Base-by-base conservation (phyloP, 2,888 invertebrate genomes). In the Dryobotodes eremita region DNA sequence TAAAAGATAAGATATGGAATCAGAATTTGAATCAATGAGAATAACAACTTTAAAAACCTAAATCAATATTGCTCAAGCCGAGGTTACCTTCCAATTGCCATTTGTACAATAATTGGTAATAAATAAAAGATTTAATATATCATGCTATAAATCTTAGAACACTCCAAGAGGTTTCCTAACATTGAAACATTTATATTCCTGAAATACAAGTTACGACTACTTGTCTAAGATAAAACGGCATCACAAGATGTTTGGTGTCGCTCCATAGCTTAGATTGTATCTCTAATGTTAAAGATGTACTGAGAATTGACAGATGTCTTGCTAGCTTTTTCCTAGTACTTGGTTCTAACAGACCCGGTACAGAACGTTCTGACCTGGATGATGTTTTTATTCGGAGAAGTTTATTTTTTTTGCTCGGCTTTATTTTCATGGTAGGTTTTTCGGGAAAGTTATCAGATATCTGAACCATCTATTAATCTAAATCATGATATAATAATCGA, bases 131-230 rank as follows among this genome's bases (percentile, higher is more conserved):
- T 48, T 48, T 23, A 50, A 50, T 69, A 6, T 69, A 15, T 8
- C 26, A 36, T 23, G 26, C n/a, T 55, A 77, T 79, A n/a, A 68
- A 84, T 75, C 62, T 64, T 64, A 2, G 10, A 61, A 61, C 46
- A 53, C 13, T 53, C 65, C 15, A 59, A 48, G 69, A 73, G 62
- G 79, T 75, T 80, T 65, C 42, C 42, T 36, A 76, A 79, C 71
- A 70, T 79, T 76, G 78, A 80, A 84, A 77, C 81, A 88, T 88
- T 87, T 88, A 86, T 84, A 88, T 89, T 92, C 92, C 91, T 91
- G 93, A 91, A 92, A 90, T 89, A 92, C 93, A 75, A 84, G 92
- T 92, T 90, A 83, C 57, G 61, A 69, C 78, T 88, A 84, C 81
- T 75, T 80, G 71, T 8, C 77, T 80, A 85, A 79, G 88, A 89